Percentiles rank a stretch among this genome's conserved stretches.
Evolutionary conservation across 2,113 vertebrate species (phyloP).

Genomic region (Pogonocichla stellata): DNA sequence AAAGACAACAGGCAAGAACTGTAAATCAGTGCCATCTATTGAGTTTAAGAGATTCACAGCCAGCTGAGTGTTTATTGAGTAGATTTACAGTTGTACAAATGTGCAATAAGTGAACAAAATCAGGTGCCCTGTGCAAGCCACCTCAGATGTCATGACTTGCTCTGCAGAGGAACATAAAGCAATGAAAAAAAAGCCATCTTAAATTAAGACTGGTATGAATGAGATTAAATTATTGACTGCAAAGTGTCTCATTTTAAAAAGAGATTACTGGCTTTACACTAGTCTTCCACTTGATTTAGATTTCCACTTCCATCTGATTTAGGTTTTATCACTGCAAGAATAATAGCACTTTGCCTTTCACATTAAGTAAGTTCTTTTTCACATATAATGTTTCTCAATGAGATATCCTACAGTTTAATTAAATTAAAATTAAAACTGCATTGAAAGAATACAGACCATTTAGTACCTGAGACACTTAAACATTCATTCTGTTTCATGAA

Average conservation of each 20-base stretch:
- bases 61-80: not conserved
- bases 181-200: not conserved
- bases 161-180: not conserved
- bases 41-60: not conserved
- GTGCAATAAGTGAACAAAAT: not conserved
- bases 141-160: not conserved
- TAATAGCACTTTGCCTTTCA: not conserved
- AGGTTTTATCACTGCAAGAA: conserved; percentile 24
- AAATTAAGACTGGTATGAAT: not conserved
- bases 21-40: not conserved
- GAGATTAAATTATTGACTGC: not conserved
- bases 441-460: conserved; percentile 13
- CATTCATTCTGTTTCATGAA: not conserved
- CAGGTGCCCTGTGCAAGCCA: not conserved
- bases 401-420: conserved; percentile 42
- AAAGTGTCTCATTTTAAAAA: not conserved
- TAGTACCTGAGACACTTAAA: conserved; percentile 11
- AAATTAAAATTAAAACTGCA: conserved; percentile 22
- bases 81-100: not conserved
- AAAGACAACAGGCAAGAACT: not conserved
- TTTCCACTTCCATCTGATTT: not conserved
- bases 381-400: not conserved
- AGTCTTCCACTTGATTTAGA: conserved; percentile 10
- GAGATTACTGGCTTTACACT: not conserved
- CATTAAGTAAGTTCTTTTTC: not conserved